These are phyloP conservation scores for Psittacula echo DNA, from an alignment of 2,797 vertebrate genomes.

Conservation along the genomic window DNA sequence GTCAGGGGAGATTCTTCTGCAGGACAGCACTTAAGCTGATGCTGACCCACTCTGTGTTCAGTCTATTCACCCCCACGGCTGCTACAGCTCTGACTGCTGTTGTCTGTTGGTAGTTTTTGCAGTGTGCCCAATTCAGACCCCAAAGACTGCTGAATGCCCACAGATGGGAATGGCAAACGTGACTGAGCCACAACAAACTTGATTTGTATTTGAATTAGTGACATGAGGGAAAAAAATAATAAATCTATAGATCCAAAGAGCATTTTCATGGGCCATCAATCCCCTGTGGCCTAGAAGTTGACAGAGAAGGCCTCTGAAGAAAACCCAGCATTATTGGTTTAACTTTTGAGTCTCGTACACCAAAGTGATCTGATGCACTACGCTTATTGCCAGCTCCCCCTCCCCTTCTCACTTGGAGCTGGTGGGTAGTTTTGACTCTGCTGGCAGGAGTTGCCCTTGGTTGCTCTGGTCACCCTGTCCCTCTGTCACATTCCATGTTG, in stretches of 20 bases:
- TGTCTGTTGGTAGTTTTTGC: background rate
- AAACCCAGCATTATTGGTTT: background rate
- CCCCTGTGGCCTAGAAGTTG: background rate
- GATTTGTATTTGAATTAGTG: background rate
- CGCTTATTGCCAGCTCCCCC: background rate
- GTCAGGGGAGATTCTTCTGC: background rate
- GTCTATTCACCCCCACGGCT: background rate
- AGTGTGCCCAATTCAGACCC: background rate
- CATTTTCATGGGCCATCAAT: background rate
- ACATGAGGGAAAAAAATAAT: rapidly evolving
- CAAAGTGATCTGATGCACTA: background rate
- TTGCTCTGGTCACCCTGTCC: background rate
- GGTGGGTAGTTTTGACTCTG: background rate
- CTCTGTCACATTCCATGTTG: background rate
- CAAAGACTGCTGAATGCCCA: background rate
- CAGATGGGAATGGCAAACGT: background rate
- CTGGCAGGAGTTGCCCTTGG: background rate
- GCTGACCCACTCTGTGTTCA: background rate
- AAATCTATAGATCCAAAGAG: background rate
- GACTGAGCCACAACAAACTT: background rate
- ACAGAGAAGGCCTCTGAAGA: background rate
- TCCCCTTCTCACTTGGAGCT: background rate
- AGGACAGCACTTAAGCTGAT: background rate
- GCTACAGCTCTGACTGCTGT: background rate
- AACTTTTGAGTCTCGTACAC: background rate